Evolutionary conservation across 2,797 vertebrate species (phyloP), one percentile per base, ranked within the genome.

Genomic region (Acrocephalus scirpaceus): DNA sequence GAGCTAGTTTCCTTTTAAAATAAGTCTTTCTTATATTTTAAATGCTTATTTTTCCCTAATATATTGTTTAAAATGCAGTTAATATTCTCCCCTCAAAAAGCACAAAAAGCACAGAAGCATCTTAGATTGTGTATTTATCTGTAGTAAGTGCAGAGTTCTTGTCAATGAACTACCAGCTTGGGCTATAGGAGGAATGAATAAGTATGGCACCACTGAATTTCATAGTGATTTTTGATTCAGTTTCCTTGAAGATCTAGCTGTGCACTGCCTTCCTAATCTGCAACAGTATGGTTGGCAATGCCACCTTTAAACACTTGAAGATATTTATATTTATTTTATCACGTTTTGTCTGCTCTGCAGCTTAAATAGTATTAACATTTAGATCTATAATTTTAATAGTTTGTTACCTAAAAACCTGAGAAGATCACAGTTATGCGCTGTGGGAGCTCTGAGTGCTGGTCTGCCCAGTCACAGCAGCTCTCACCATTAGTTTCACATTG

Each of bases 1-100:
- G 64, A 95, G 69, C 36, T 54, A 70, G 71, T 74, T 96, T 96
- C 70, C 40, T 95, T 91, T 79, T n/a, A 71, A 81, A 95, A 66
- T 20, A 86, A 92, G 61, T 32, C 36, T 75, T 88, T 58, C 74
- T 56, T 48, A 45, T 93, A 92, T 76, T 90, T 93, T 48, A 79
- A 65, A 75, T 90, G 76, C 71, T 88, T 92, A 88, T 82, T 88
- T 91, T 94, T 73, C 76, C 47, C 74, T 82, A 84, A 71, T 26
- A 61, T n/a, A 66, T 94, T 92, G 64, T 86, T 94, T 93, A 90
- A 95, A 91, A 79, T 38, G 51, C 82, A 82, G 74, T 70, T 75
- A 73, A 87, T 92, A 94, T 53, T 91, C 72, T 85, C 23, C 42
- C 25, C 36, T 78, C 18, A 57, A 56, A 92, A 90, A 69, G 27